Conservation (phyloP, 1,140 invertebrate species). For the Geopemphigus sp. region DNA sequence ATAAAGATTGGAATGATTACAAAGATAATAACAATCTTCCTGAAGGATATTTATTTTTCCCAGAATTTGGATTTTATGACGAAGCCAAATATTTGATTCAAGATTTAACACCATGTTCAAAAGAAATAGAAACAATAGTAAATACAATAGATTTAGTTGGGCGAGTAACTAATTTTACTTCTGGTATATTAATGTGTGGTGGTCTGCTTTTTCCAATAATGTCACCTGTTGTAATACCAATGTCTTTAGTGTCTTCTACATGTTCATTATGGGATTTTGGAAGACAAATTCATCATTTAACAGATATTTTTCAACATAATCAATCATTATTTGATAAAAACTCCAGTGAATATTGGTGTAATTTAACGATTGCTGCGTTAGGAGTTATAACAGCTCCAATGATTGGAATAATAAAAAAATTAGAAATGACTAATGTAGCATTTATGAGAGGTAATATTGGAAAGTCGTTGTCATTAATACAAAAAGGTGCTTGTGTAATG, state of each 20-base stretch:
- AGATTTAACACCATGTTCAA: background rate
- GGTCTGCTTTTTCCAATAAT: background rate
- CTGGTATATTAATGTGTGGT: background rate
- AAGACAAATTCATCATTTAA: background rate
- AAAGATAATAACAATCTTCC: slow-evolving; percentile 17
- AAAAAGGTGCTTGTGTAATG: background rate
- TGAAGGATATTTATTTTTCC: slow-evolving; percentile 9
- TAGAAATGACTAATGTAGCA: background rate
- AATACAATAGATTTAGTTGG: background rate
- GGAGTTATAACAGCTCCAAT: slow-evolving; percentile 10
- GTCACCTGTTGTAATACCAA: background rate
- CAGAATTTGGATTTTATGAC: slow-evolving; percentile 5
- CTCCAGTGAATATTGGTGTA: background rate
- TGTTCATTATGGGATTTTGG: background rate
- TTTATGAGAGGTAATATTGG: background rate
- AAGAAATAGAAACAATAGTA: background rate
- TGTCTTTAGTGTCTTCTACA: background rate
- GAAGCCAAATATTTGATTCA: background rate
- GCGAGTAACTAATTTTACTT: background rate
- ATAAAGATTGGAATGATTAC: slow-evolving; percentile 31
- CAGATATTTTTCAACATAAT: background rate
- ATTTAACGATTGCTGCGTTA: slow-evolving; percentile 1
- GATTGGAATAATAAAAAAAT: background rate
- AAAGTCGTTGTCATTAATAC: background rate
- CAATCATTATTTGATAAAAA: background rate